phyloP scores from a whole-genome alignment of 2,888 invertebrate species.

The Drosophila atripex region DNA sequence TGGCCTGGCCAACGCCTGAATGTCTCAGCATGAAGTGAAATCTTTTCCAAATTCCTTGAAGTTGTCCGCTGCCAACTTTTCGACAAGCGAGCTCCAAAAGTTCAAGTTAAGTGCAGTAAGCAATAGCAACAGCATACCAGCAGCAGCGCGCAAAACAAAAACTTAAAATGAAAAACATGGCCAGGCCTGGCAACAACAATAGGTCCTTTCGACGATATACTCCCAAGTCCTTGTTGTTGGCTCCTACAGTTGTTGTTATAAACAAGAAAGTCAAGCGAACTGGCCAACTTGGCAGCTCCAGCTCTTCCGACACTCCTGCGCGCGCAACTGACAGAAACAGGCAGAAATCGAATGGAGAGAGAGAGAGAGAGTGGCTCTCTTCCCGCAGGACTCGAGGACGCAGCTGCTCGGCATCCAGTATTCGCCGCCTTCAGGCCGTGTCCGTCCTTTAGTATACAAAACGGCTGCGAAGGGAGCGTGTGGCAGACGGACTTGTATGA shows the following conservation, averaged over 20 bases:
- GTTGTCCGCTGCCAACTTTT: slow-evolving; percentile 64
- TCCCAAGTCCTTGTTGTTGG: slow-evolving; percentile 18
- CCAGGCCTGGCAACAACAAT: slow-evolving; percentile 12
- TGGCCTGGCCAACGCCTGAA: slow-evolving; percentile 52
- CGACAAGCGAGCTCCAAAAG: slow-evolving; percentile 46
- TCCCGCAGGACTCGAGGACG: slow-evolving; percentile 68
- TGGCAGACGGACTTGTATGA: slow-evolving; percentile 37
- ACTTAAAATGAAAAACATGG: slow-evolving; percentile 25
- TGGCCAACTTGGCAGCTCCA: slow-evolving; percentile 40
- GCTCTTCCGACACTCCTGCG: slow-evolving; percentile 56
- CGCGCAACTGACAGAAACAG: slow-evolving; percentile 54
- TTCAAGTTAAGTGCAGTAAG: slow-evolving; percentile 56
- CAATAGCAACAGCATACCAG: slow-evolving; percentile 31
- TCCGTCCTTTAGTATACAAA: slow-evolving; percentile 67
- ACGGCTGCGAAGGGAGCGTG: slow-evolving; percentile 57
- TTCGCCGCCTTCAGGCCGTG: slow-evolving; percentile 4
- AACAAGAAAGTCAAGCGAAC: slow-evolving; percentile 52
- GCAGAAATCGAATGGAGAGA: background rate
- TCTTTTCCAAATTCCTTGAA: slow-evolving; percentile 65
- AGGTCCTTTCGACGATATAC: slow-evolving; percentile 20
- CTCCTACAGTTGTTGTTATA: slow-evolving; percentile 58
- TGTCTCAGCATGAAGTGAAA: slow-evolving; percentile 54
- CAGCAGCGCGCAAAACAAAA: slow-evolving; percentile 4
- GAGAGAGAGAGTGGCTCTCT: slow-evolving; percentile 36
- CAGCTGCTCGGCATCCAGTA: slow-evolving; percentile 64